Evolutionary conservation across 23 tunicate species (phyloP), one percentile per base, ranked within the genome.

Genomic region (Clavelina lepadiformis): DNA sequence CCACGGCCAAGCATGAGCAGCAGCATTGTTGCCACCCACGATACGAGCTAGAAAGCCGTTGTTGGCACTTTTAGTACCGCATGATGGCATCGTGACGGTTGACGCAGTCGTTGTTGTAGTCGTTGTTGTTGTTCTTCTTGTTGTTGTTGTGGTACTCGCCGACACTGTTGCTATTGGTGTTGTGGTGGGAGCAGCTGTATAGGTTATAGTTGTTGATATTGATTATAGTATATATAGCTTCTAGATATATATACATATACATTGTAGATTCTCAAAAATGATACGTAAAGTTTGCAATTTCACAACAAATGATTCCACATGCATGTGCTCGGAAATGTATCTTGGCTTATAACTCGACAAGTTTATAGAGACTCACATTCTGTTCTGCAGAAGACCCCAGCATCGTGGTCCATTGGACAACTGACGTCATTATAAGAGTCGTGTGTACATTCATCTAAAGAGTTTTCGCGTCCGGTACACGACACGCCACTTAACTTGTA

Each of bases 1-100:
- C 96, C 96, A 88, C 23, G 96, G 96, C 87, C 87, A 88, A 61
- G 69, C 82, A 35, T 88, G 46, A 6, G 87, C 63, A 29, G 26
- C 58, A 2, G 85, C 82, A 13, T 61, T 51, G 2, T 52, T 47
- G 8, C 96, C 96, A 0, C 82, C 82, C 13, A 88, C 96, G 1
- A 88, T 68, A 3, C 96, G 66, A 28, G 78, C 64, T 31, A 46
- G 51, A 1, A 49, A 63, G 23, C 34, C 36, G 5, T 31, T 7
- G 27, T 45, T 47, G 0, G 27, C 56, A 0, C 61, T 19, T 47
- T 71, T 78, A 5, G 56, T 63, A 25, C 85, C 95, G 47, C 95
- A 78, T 21, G 36, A 6, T 35, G 63, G 57, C 33, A 15, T 15
- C 0, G 28, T 67, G 19, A 73, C 25, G 21, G 66, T 8, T 4